A percentile compares a stretch with the other conserved stretches of the same genome.
phyloP scores from a whole-genome alignment of 2,113 vertebrate genomes.

The Calyptomena viridis region DNA sequence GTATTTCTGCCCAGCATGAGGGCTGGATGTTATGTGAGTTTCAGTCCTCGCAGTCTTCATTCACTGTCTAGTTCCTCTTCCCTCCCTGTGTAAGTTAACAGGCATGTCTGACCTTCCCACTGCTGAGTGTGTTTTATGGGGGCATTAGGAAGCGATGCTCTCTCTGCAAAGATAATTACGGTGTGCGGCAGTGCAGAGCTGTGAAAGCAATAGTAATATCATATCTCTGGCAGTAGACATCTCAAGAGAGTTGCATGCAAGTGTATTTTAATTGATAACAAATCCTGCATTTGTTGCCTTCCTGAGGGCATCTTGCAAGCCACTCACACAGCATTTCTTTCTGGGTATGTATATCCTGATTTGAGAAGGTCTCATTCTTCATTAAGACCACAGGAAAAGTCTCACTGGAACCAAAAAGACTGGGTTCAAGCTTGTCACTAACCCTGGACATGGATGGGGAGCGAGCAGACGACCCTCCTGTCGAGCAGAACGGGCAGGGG shows the following conservation, averaged over 20 bases:
- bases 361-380: background rate
- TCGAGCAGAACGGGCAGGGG: fast-evolving
- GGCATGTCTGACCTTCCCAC: background rate
- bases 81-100: background rate
- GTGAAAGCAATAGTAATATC: background rate
- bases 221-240: background rate
- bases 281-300: background rate
- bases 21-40: background rate
- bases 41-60: background rate
- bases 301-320: background rate
- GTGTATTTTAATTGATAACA: background rate
- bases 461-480: background rate
- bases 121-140: background rate
- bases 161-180: constrained; percentile 8
- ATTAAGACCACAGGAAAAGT: background rate
- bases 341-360: background rate
- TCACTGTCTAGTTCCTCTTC: background rate
- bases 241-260: background rate
- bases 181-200: background rate
- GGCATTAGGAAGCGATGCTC: background rate
- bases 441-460: fast-evolving
- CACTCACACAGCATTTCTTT: background rate
- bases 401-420: background rate
- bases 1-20: background rate
- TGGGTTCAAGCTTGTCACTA: background rate